A percentile compares a stretch with the other conserved stretches of the same genome.
phyloP scores from a whole-genome alignment of 2,888 invertebrate species.

The Acanthacorydalis orientalis region DNA sequence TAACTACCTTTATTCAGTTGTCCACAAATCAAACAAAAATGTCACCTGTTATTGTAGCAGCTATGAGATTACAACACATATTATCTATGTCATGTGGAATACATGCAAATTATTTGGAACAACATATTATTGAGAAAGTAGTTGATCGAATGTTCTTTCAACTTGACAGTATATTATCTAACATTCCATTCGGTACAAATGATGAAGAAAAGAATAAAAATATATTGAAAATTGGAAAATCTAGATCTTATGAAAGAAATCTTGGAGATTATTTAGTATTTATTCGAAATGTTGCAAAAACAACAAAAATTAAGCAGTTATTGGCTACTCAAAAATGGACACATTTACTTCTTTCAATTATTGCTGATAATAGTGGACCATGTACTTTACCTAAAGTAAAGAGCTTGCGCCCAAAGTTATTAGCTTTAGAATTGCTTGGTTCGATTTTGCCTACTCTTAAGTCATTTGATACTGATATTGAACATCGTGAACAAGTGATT shows the following conservation, averaged over 20 bases:
- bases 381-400: constrained; percentile 21
- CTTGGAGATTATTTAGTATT: constrained; percentile 38
- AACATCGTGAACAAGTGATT: constrained; percentile 29
- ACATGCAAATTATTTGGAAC: constrained; percentile 30
- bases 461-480: constrained; percentile 21
- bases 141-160: constrained; percentile 33
- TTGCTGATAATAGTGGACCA: constrained; percentile 18
- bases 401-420: constrained; percentile 32
- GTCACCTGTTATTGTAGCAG: constrained; percentile 26
- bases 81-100: constrained; percentile 35
- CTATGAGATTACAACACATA: constrained; percentile 34
- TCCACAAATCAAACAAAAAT: constrained; percentile 7
- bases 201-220: constrained; percentile 2
- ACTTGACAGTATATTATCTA: constrained; percentile 19
- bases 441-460: constrained; percentile 28
- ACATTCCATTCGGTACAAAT: neutral
- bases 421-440: constrained; percentile 34
- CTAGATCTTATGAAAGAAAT: constrained; percentile 22
- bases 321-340: constrained; percentile 34
- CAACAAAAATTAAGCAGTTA: constrained; percentile 25
- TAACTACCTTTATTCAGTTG: constrained; percentile 9
- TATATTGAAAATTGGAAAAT: constrained; percentile 8
- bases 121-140: constrained; percentile 29
- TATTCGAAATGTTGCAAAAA: constrained; percentile 32
- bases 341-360: constrained; percentile 25